These are phyloP conservation scores for Rhinopithecus roxellana DNA, from an alignment of 2,113 vertebrate species.

Conservation along the genomic window DNA sequence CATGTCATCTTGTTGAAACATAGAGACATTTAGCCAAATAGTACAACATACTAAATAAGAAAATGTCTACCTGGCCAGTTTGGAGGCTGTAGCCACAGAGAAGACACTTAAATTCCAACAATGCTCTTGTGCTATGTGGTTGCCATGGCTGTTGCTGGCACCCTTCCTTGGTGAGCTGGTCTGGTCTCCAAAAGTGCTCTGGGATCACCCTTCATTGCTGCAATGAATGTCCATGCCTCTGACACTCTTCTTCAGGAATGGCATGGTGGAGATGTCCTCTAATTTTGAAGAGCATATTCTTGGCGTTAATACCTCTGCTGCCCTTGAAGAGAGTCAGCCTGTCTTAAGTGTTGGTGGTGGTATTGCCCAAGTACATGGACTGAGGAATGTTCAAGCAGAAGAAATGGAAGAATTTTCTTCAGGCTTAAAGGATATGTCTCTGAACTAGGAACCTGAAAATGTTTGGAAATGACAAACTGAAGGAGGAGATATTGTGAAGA, in stretches of 20 bases:
- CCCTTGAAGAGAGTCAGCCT: constrained; percentile 91
- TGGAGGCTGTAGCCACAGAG: not conserved
- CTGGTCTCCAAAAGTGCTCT: not conserved
- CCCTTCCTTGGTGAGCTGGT: not conserved
- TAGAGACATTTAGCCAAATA: not conserved
- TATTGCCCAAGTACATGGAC: constrained; percentile 91
- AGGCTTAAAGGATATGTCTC: constrained; percentile 93
- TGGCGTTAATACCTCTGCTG: constrained; percentile 89
- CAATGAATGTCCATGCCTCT: not conserved
- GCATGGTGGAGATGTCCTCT: constrained; percentile 93
- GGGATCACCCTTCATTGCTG: not conserved
- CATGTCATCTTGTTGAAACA: not conserved
- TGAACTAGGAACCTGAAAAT: constrained; percentile 95
- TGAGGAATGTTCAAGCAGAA: constrained; percentile 94
- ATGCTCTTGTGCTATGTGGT: accelerated
- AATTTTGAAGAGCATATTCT: constrained; percentile 93
- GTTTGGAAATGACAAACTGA: constrained; percentile 95
- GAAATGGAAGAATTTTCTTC: constrained; percentile 97
- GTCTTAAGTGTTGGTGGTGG: constrained; percentile 93
- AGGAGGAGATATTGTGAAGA: constrained; percentile 93
- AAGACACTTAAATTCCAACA: not conserved
- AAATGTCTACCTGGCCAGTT: not conserved
- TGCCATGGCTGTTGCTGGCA: not conserved
- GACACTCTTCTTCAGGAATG: constrained; percentile 26
- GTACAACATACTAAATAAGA: not conserved